Evolutionary conservation across 2,888 invertebrate species (phyloP).

Genomic region (Drosophila vallismaia): DNA sequence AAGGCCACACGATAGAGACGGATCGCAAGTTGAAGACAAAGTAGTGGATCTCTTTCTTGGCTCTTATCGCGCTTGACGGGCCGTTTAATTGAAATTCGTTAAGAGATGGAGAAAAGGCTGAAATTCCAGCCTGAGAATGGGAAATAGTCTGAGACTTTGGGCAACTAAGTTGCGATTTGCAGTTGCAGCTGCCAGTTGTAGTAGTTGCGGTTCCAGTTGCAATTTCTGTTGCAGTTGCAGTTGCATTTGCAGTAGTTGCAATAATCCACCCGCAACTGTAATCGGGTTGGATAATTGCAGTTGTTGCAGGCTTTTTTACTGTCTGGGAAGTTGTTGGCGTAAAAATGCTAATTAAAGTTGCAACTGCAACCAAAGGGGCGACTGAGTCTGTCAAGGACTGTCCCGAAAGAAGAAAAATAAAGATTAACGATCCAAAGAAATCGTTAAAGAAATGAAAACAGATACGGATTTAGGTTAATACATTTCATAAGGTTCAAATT

Average conservation of each 20-base stretch:
- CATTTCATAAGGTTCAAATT: conserved; percentile 1
- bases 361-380: conserved; percentile 20
- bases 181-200: conserved; percentile 18
- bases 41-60: conserved; percentile 24
- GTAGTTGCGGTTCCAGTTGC: conserved; percentile 20
- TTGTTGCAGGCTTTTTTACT: conserved; percentile 17
- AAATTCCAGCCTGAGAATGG: conserved; percentile 42
- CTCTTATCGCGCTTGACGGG: conserved; percentile 67
- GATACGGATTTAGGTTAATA: conserved; percentile 19
- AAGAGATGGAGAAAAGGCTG: conserved; percentile 32
- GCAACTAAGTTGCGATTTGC: conserved; percentile 47
- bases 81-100: conserved; percentile 77
- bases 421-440: conserved; percentile 77
- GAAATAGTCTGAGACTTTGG: conserved; percentile 44
- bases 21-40: conserved; percentile 1
- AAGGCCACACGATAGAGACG: neutral
- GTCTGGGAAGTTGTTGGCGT: conserved; percentile 52
- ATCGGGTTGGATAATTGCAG: conserved; percentile 67
- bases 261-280: conserved; percentile 65
- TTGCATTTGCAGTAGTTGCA: conserved; percentile 22
- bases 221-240: conserved; percentile 27
- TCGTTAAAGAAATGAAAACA: conserved; percentile 69
- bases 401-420: conserved; percentile 47
- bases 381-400: conserved; percentile 58
- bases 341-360: conserved; percentile 78